A percentile compares a stretch with the other conserved stretches of the same genome.
phyloP scores from a whole-genome alignment of 2,888 invertebrate species.

The Drepana falcataria region DNA sequence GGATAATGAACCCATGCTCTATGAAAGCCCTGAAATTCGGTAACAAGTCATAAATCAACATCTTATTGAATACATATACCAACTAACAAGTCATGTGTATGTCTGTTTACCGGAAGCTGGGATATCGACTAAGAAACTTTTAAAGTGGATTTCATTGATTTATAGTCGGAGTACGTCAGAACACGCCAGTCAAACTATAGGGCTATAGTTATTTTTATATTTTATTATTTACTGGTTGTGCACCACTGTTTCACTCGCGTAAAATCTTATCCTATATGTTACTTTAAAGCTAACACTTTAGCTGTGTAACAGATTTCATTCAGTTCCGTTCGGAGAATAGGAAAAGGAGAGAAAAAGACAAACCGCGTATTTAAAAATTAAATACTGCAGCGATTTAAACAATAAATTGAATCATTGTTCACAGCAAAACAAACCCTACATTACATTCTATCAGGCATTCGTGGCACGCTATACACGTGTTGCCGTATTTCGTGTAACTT shows the following conservation, averaged over 20 bases:
- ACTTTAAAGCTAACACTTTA: no score
- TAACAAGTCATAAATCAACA: neutral
- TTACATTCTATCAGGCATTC: neutral
- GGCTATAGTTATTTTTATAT: neutral
- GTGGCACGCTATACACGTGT: neutral
- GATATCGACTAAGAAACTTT: conserved; percentile 18
- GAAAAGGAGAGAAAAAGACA: no score
- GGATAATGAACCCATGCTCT: neutral
- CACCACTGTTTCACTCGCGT: neutral
- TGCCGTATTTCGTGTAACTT: neutral
- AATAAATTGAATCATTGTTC: neutral
- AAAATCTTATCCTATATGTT: neutral
- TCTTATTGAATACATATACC: conserved; percentile 2
- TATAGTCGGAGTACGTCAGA: conserved; percentile 33
- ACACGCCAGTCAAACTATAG: neutral
- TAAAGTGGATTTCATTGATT: conserved; percentile 46
- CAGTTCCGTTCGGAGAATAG: no score
- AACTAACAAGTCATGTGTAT: neutral
- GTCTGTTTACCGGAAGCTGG: conserved; percentile 2
- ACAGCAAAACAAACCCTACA: neutral
- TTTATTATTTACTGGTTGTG: no score
- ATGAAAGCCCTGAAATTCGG: conserved; percentile 18
- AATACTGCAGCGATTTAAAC: no score
- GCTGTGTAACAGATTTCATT: no score
- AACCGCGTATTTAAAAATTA: no score